phyloP scores from a whole-genome alignment of 2,888 invertebrate species.

The Heliothis peltigera region DNA sequence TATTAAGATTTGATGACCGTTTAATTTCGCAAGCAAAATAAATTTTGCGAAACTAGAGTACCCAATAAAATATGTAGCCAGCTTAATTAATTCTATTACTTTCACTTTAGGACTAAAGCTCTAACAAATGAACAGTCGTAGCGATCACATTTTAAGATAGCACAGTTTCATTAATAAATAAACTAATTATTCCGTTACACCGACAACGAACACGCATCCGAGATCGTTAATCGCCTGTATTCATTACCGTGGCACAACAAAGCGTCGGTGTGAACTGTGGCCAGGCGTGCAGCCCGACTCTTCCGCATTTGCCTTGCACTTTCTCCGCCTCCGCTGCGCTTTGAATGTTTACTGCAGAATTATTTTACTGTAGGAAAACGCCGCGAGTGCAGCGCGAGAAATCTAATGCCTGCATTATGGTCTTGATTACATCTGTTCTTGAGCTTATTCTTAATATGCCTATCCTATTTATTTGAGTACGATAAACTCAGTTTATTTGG shows the following conservation, averaged over 20 bases:
- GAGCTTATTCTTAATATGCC: slow-evolving; percentile 32
- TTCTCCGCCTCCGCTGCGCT: slow-evolving; percentile 74
- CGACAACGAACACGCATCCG: slow-evolving; percentile 52
- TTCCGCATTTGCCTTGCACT: slow-evolving; percentile 77
- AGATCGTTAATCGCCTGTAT: slow-evolving; percentile 56
- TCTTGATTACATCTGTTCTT: slow-evolving; percentile 64
- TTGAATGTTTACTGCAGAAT: slow-evolving; percentile 67
- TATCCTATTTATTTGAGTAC: background rate
- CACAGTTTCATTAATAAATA: slow-evolving; percentile 56
- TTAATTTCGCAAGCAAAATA: slow-evolving; percentile 6
- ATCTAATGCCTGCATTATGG: slow-evolving; percentile 52
- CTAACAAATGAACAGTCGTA: slow-evolving; percentile 43
- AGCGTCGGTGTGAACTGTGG: slow-evolving; percentile 55
- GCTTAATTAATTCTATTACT: slow-evolving; percentile 36
- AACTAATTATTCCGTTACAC: slow-evolving; percentile 56
- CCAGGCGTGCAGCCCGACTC: slow-evolving; percentile 59
- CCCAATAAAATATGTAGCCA: slow-evolving; percentile 7
- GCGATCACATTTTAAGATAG: slow-evolving; percentile 49
- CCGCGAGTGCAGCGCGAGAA: slow-evolving; percentile 49
- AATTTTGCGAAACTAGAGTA: slow-evolving; percentile 3
- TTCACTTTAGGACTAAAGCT: slow-evolving; percentile 43
- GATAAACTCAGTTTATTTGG: no score
- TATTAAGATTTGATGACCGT: slow-evolving; percentile 1
- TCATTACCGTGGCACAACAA: slow-evolving; percentile 52
- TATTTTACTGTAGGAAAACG: slow-evolving; percentile 66